Evolutionary conservation across 2,888 invertebrate genomes (phyloP).

Genomic region (Antheraea yamamai): DNA sequence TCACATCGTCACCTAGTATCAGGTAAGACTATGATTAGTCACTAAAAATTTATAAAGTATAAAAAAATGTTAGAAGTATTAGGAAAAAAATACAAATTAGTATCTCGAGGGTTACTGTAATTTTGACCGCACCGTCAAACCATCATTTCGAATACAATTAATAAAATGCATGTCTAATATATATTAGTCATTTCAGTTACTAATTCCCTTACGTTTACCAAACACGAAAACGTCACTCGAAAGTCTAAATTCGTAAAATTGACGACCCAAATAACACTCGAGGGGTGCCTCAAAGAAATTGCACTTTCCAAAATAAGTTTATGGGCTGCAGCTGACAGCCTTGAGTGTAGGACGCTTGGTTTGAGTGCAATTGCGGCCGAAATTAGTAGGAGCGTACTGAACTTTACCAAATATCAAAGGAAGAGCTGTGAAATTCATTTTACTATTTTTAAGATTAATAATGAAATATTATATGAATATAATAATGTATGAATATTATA

Average conservation of each 20-base stretch:
- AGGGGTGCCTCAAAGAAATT: constrained; percentile 25
- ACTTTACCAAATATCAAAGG: background rate
- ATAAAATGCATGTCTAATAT: background rate
- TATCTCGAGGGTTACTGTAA: background rate
- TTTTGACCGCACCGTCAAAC: background rate
- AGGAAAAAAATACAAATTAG: too few species aligned
- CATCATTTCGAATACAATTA: background rate
- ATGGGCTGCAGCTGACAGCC: constrained; percentile 26
- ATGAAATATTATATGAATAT: background rate
- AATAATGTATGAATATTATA: too few species aligned
- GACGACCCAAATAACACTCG: constrained; percentile 18
- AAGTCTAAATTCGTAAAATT: constrained; percentile 16
- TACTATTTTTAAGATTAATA: background rate
- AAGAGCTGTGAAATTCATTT: background rate
- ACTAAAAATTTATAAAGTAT: too few species aligned
- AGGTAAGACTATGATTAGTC: too few species aligned
- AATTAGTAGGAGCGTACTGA: background rate
- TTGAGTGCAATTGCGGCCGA: constrained; percentile 14
- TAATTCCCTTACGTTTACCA: constrained; percentile 8
- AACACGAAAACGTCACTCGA: constrained; percentile 15
- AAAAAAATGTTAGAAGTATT: too few species aligned
- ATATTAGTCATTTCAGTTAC: background rate
- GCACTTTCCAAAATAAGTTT: constrained; percentile 26
- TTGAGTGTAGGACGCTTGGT: constrained; percentile 19
- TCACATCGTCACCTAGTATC: too few species aligned